phyloP scores from a whole-genome alignment of 2,113 vertebrate species.

The Erpornis zantholeuca region DNA sequence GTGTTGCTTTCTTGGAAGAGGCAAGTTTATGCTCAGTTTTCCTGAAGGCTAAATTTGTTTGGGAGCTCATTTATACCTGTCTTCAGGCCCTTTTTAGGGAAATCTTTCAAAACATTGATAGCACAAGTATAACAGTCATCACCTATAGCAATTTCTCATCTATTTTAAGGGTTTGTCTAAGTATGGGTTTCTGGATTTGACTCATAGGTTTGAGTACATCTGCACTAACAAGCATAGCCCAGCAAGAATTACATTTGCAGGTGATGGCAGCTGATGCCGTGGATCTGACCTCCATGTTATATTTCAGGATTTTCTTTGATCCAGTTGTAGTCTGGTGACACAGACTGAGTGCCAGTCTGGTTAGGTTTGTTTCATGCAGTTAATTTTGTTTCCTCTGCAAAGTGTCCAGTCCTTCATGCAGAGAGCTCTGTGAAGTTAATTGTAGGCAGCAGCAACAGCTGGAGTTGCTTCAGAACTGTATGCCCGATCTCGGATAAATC shows the following conservation, averaged over 20 bases:
- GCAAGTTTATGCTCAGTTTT: not conserved
- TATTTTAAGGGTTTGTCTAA: not conserved
- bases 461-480: not conserved
- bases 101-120: not conserved
- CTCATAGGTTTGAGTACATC: not conserved
- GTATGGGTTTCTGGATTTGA: not conserved
- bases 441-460: not conserved
- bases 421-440: not conserved
- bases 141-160: not conserved
- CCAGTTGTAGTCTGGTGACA: not conserved
- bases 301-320: not conserved
- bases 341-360: not conserved
- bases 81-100: not conserved
- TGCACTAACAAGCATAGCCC: not conserved
- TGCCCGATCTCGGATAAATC: not conserved
- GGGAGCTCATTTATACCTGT: not conserved
- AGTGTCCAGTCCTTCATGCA: not conserved
- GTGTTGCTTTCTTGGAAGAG: not conserved
- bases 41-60: not conserved
- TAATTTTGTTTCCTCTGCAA: not conserved
- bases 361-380: not conserved
- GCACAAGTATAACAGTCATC: not conserved
- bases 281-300: not conserved
- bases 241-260: not conserved
- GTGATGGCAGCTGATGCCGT: not conserved